Evolutionary conservation across 1,140 invertebrate genomes (phyloP).

Genomic region (Meteorus sp.): DNA sequence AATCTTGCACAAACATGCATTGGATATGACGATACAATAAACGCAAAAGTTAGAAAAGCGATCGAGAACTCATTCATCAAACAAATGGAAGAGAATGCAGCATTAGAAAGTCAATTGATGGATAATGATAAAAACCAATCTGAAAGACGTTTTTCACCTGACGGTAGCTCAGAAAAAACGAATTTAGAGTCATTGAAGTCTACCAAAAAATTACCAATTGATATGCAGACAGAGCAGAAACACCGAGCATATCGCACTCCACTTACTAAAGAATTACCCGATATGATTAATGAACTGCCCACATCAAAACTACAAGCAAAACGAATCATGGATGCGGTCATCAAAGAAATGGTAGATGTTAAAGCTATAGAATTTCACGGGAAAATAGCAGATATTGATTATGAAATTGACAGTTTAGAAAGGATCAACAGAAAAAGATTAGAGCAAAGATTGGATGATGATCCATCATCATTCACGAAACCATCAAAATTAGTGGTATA

Average conservation of each 20-base stretch:
- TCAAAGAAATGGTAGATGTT: conserved; percentile 57
- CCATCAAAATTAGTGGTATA: no score
- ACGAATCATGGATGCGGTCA: conserved; percentile 59
- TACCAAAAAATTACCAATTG: conserved; percentile 6
- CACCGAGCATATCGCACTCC: conserved; percentile 13
- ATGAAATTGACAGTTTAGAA: conserved; percentile 80
- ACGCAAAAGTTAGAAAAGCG: conserved; percentile 46
- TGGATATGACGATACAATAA: conserved; percentile 30
- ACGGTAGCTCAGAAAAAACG: conserved; percentile 26
- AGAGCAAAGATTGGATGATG: conserved; percentile 1
- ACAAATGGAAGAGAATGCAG: conserved; percentile 48
- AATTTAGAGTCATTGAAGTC: conserved; percentile 15
- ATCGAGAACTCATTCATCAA: conserved; percentile 56
- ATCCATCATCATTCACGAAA: no score
- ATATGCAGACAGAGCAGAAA: conserved; percentile 26
- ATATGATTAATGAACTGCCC: conserved; percentile 53
- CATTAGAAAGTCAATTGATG: conserved; percentile 28
- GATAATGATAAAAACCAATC: conserved; percentile 10
- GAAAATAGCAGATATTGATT: conserved; percentile 52
- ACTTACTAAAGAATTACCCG: conserved; percentile 38
- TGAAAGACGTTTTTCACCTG: conserved; percentile 24
- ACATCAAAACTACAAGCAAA: conserved; percentile 46
- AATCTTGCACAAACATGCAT: conserved; percentile 9
- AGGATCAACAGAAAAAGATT: conserved; percentile 52
- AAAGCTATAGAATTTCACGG: conserved; percentile 49